These are phyloP conservation scores for Pimpla rufipes DNA, from an alignment of 2,888 invertebrate genomes.

Conservation along the genomic window DNA sequence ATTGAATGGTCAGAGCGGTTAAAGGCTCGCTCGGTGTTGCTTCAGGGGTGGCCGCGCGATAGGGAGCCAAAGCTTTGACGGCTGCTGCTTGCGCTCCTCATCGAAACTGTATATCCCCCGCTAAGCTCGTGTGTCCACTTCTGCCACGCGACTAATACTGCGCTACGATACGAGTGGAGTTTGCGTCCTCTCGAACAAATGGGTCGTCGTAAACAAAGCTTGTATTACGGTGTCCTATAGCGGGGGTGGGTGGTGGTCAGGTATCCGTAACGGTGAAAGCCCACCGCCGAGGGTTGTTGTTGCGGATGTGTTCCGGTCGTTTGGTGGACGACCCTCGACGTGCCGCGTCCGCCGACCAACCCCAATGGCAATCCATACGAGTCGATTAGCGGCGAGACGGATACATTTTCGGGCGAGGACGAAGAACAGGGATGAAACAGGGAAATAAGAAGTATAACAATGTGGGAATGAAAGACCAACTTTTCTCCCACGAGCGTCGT, in stretches of 20 bases:
- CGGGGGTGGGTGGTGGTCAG: constrained; percentile 42
- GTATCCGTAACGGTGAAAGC: constrained; percentile 64
- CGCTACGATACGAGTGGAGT: constrained; percentile 53
- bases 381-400: constrained; percentile 65
- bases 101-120: constrained; percentile 50
- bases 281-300: constrained; percentile 62
- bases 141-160: constrained; percentile 53
- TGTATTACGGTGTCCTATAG: constrained; percentile 66
- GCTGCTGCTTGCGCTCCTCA: constrained; percentile 32
- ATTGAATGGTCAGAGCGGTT: constrained; percentile 26
- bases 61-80: constrained; percentile 39
- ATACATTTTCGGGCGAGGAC: constrained; percentile 13
- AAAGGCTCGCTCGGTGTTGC: constrained; percentile 2
- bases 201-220: constrained; percentile 74
- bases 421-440: constrained; percentile 1
- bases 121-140: constrained; percentile 65
- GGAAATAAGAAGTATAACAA: not conserved
- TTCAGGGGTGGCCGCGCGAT: not conserved
- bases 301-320: constrained; percentile 67
- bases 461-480: constrained; percentile 13
- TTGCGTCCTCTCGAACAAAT: constrained; percentile 71
- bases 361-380: constrained; percentile 64
- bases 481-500: constrained; percentile 16
- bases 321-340: constrained; percentile 65
- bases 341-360: constrained; percentile 50